Base-by-base conservation (phyloP, 2,797 vertebrate genomes). In the Coregonus suidteri region DNA sequence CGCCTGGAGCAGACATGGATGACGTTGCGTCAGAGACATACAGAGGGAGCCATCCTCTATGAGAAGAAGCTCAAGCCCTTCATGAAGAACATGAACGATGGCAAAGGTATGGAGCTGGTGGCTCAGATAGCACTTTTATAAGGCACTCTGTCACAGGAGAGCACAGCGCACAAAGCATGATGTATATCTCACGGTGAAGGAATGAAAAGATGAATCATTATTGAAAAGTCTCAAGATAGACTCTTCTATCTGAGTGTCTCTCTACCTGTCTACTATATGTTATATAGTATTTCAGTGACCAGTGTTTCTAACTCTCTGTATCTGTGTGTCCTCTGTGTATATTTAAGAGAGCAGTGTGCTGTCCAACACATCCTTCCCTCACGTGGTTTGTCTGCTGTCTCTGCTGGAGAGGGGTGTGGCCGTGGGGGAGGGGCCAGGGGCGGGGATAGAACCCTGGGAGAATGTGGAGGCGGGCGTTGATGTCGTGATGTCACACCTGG, bases 11-110 rank as follows among this genome's bases (percentile, higher is more conserved):
- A 99, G 93, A 99, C 98, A 0, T 99, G 98, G 98, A 91, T 96
- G 80, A 94, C 95, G 0, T 89, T 99, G 88, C 92, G 98, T 67
- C 98, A 99, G 93, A 94, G 96, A 85, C 96, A 99, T 87, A 99
- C 98, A 0, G 98, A 99, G 80, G 97, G 97, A 0, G 98, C 98
- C n/a, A 97, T 99, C 84, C 93, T 99, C 14, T 99, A 99, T 0
- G 97, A 99, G 91, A 99, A 99, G 92, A 99, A 97, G 67, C 96
- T 99, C 70, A 99, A 99, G 84, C 97, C 97, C 0, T 99, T 99
- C 85, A 94, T 99, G 83, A 99, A 98, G 86, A 96, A 91, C 79
- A 93, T 99, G 90, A 99, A 99, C 0, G 97, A 99, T 37, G 97
- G 97, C 79, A 98, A 97, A 96, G 98, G 98, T 98, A 89, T 80